Evolutionary conservation across 2,113 vertebrate genomes (phyloP), one percentile per base, ranked within the genome.

Genomic region (Crocuta crocuta): DNA sequence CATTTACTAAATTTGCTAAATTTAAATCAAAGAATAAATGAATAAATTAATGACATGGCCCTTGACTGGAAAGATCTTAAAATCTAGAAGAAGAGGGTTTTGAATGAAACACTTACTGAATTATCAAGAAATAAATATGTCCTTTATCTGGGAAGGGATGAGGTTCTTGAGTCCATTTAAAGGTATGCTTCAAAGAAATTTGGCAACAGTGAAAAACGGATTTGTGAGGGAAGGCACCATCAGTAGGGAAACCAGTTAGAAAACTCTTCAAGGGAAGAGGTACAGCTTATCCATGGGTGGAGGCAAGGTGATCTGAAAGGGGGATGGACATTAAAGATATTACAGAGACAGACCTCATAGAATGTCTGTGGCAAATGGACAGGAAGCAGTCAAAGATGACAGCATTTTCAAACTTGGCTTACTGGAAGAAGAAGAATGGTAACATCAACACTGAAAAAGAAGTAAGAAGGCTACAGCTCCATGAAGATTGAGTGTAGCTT

Each of bases 51-150:
- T 9, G 71, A 48, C 17, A 87, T 1, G 91, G 31, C 58, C 21
- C 7, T 53, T 96, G 61, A 92, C 48, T 85, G n/a, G 33, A 43
- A 58, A 82, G 39, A 81, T 79, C 31, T 96, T 80, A 95, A 92
- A 78, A 58, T 66, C 17, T 33, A 92, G 79, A 31, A 85, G 24
- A 55, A 88, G 63, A 76, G 10, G 19, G 19, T 65, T 24, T 92
- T 84, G 26, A 91, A 81, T 26, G 50, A 92, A 91, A 85, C 19
- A 5, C 28, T 26, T 43, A 61, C 39, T 81, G 23, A 95, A 65
- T 71, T 82, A 95, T 58, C 31, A 89, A 84, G 61, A 43, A 71
- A 4, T n/a, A 80, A 39, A 5, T 68, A 48, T 80, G 13, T 92
- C 63, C 43, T 95, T 63, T 19, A 86, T 73, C 26, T 58, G 16